phyloP scores from a whole-genome alignment of 2,797 vertebrate species.

The Mallotus villosus region DNA sequence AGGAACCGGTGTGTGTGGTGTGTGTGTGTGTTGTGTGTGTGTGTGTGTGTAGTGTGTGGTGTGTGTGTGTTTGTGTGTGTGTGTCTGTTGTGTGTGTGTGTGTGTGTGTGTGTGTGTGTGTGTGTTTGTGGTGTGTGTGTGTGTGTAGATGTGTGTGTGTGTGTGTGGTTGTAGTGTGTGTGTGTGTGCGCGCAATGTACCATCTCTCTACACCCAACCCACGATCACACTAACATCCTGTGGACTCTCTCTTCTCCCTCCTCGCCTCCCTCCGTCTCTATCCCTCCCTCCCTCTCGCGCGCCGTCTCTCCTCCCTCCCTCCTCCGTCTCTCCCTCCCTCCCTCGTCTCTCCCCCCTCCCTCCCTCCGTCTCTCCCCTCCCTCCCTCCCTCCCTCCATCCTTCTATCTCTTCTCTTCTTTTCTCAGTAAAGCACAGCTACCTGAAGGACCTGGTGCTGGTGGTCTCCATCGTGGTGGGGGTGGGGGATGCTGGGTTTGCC shows the following conservation, averaged over 20 bases:
- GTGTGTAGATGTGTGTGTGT: neutral
- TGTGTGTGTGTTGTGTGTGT: too few relatives aligned
- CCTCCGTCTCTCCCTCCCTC: neutral
- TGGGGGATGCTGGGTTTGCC: conserved; percentile 95
- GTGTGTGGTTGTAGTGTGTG: neutral
- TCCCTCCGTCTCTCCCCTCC: neutral
- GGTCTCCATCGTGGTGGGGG: conserved; percentile 86
- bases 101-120: neutral
- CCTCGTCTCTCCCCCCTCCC: neutral
- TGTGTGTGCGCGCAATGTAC: neutral
- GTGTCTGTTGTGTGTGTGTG: too few relatives aligned
- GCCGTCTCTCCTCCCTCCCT: too few relatives aligned
- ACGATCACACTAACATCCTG: too few relatives aligned
- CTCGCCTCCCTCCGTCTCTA: neutral
- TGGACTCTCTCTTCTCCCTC: too few relatives aligned
- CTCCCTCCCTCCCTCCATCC: neutral
- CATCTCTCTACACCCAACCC: too few relatives aligned
- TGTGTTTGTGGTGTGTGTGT: neutral
- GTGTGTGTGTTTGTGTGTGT: too few relatives aligned
- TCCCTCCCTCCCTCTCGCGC: conserved; percentile 1
- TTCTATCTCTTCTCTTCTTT: conserved; percentile 25
- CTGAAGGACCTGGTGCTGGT: conserved; percentile 90
- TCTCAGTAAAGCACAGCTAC: conserved; percentile 68
- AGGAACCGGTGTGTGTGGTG: too few relatives aligned
- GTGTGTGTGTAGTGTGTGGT: too few relatives aligned